Conservation (phyloP, 1,140 invertebrate genomes). For the Eumaeus atala region DNA sequence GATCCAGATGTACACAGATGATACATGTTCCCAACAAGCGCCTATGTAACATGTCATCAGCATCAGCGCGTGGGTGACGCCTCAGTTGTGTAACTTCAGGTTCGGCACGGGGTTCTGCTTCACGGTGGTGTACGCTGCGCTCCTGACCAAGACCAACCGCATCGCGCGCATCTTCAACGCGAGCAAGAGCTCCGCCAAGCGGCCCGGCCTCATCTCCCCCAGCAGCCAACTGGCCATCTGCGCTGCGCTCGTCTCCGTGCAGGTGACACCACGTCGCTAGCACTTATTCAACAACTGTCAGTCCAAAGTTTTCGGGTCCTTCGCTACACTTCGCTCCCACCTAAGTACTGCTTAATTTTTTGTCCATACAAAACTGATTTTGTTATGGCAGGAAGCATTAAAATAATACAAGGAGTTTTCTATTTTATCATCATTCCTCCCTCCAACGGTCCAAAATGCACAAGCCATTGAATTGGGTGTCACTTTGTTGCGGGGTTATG, state of each 20-base stretch:
- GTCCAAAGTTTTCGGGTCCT: too few relatives aligned
- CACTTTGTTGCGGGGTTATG: too few relatives aligned
- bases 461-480: too few relatives aligned
- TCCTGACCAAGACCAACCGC: slow-evolving; percentile 93
- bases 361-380: too few relatives aligned
- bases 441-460: too few relatives aligned
- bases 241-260: slow-evolving; percentile 84
- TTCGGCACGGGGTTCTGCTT: slow-evolving; percentile 92
- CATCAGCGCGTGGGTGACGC: neutral
- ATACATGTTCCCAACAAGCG: neutral
- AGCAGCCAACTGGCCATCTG: slow-evolving; percentile 95
- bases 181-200: slow-evolving; percentile 88
- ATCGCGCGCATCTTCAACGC: slow-evolving; percentile 94
- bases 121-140: slow-evolving; percentile 91
- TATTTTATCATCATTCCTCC: too few relatives aligned
- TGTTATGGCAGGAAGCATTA: too few relatives aligned
- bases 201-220: slow-evolving; percentile 94
- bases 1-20: too few relatives aligned
- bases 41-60: neutral
- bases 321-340: too few relatives aligned
- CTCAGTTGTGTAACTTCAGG: slow-evolving; percentile 70
- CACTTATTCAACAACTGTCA: too few relatives aligned
- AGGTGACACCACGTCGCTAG: slow-evolving; percentile 78
- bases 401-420: too few relatives aligned
- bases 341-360: too few relatives aligned